These are phyloP conservation scores for Drosophila kanekoi DNA, from an alignment of 2,888 invertebrate genomes.

Conservation along the genomic window DNA sequence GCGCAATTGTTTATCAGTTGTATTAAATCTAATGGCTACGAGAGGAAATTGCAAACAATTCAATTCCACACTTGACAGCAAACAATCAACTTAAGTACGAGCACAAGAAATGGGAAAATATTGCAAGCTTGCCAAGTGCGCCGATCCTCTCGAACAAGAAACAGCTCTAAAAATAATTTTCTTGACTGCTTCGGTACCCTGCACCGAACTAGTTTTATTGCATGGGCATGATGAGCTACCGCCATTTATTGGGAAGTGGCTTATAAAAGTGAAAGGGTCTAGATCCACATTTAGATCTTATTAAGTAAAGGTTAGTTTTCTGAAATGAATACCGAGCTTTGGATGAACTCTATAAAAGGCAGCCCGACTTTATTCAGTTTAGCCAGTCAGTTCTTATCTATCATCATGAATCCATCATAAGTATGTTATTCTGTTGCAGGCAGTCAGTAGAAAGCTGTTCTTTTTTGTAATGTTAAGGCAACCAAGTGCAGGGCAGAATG, in stretches of 20 bases:
- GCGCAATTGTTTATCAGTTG: slow-evolving; percentile 57
- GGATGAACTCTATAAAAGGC: too few relatives aligned
- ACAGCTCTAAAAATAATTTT: background rate
- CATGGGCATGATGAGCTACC: background rate
- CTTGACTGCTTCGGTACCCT: background rate
- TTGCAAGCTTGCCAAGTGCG: slow-evolving; percentile 3
- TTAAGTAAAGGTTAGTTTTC: too few relatives aligned
- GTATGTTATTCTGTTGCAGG: too few relatives aligned
- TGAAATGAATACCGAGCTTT: too few relatives aligned
- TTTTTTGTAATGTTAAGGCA: too few relatives aligned
- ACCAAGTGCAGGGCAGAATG: too few relatives aligned
- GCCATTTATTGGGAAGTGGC: background rate
- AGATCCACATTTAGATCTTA: too few relatives aligned
- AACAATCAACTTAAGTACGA: slow-evolving; percentile 41
- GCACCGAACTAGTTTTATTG: background rate
- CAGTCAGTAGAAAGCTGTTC: too few relatives aligned
- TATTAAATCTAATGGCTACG: slow-evolving; percentile 66
- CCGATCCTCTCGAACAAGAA: slow-evolving; percentile 16
- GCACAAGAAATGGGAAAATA: background rate
- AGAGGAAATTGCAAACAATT: slow-evolving; percentile 74
- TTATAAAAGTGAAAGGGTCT: too few relatives aligned
- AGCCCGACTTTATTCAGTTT: too few relatives aligned
- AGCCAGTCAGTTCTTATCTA: too few relatives aligned
- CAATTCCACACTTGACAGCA: slow-evolving; percentile 63
- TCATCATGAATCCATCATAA: too few relatives aligned